These are phyloP conservation scores for Rhagonycha fulva DNA, from an alignment of 2,888 invertebrate species.

Conservation along the genomic window DNA sequence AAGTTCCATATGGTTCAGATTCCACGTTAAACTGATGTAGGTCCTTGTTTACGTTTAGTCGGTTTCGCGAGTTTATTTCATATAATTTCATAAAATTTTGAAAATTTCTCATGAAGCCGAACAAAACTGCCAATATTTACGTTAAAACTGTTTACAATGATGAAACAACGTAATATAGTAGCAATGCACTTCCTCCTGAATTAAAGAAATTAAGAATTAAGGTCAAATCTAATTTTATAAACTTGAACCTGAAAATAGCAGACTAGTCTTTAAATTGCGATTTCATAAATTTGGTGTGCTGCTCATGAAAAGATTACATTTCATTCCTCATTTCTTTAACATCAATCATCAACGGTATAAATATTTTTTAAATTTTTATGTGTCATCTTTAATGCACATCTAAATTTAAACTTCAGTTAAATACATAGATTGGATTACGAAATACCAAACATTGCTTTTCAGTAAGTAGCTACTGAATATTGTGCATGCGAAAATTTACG, in stretches of 20 bases:
- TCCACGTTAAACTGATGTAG: too few species aligned
- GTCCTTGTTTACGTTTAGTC: too few species aligned
- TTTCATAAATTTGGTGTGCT: background rate
- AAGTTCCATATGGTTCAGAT: too few species aligned
- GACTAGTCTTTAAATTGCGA: slow-evolving; percentile 6
- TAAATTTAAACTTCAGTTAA: background rate
- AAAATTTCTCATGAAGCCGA: background rate
- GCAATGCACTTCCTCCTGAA: slow-evolving; percentile 11
- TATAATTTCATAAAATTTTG: too few species aligned
- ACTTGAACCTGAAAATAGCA: slow-evolving; percentile 17
- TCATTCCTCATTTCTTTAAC: background rate
- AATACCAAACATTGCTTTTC: background rate
- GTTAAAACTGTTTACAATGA: background rate
- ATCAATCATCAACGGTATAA: background rate
- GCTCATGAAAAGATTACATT: background rate
- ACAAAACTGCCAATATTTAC: background rate
- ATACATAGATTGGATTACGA: background rate
- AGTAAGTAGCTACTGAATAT: too few species aligned
- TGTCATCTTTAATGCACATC: background rate
- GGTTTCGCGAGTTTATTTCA: too few species aligned
- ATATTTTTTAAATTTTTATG: background rate
- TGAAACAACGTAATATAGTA: background rate
- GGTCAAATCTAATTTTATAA: slow-evolving; percentile 24
- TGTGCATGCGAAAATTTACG: too few species aligned
- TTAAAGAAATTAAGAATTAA: slow-evolving; percentile 21